These are phyloP conservation scores for Andinoacara biseriatus DNA, from an alignment of 2,113 vertebrate species.

Conservation along the genomic window DNA sequence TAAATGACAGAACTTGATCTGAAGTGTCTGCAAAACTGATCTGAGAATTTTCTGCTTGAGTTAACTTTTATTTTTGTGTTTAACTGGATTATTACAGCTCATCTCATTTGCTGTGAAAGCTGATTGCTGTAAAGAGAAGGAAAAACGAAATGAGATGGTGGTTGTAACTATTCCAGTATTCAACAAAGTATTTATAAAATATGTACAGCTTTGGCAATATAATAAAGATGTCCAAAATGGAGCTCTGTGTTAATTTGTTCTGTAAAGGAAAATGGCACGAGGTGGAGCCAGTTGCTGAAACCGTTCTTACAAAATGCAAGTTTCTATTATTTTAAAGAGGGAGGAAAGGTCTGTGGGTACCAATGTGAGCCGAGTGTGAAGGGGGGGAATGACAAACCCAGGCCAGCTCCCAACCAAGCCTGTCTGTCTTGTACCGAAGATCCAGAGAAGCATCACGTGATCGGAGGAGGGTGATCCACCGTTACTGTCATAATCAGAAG, in stretches of 20 bases:
- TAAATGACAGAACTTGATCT: slow-evolving; percentile 2
- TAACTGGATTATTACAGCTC: slow-evolving; percentile 48
- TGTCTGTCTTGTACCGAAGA: too few relatives aligned
- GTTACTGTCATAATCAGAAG: too few relatives aligned
- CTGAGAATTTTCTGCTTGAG: slow-evolving; percentile 19
- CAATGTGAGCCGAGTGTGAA: too few relatives aligned
- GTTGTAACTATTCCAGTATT: slow-evolving; percentile 76
- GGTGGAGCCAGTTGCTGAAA: background rate
- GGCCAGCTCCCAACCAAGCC: too few relatives aligned
- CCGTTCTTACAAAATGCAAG: too few relatives aligned
- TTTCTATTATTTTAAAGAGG: too few relatives aligned
- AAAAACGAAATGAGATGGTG: slow-evolving; percentile 44
- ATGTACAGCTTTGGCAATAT: slow-evolving; percentile 83
- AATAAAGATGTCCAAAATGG: slow-evolving; percentile 80
- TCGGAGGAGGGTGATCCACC: too few relatives aligned
- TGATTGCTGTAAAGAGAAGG: slow-evolving; percentile 55
- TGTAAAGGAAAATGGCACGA: background rate
- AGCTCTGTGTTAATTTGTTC: background rate
- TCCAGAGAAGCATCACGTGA: too few relatives aligned
- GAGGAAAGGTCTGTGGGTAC: too few relatives aligned
- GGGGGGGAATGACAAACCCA: too few relatives aligned
- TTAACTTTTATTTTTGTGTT: slow-evolving; percentile 10
- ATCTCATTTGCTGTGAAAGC: slow-evolving; percentile 45
- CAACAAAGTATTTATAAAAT: slow-evolving; percentile 78
- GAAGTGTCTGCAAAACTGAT: slow-evolving; percentile 8